Evolutionary conservation across 2,797 vertebrate genomes (phyloP), one percentile per base, ranked within the genome.

Genomic region (Clarias fuscus): DNA sequence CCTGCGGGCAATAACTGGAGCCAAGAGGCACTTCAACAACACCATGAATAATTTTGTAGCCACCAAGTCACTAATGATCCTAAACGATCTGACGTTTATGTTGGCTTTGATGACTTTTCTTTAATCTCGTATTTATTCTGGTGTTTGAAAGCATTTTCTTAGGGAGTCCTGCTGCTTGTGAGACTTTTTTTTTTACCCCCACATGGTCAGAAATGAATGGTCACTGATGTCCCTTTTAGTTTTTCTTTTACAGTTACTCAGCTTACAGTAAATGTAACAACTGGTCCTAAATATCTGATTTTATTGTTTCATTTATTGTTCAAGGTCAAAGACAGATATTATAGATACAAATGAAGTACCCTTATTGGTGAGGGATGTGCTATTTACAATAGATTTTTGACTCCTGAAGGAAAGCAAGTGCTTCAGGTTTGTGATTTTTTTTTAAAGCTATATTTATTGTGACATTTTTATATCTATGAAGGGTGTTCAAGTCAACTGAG

Each of bases 41-140:
- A 67, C 20, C 81, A 89, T 90, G 75, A 91, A 91, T 91, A 88
- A 91, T 90, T 89, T 85, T 84, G 86, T 72, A 87, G 89, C 73
- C 61, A 73, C 43, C 30, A 77, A 84, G 86, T 87, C 82, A 30
- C 85, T 85, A 85, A 89, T 84, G 85, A 86, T 37, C 33, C 59
- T 30, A n/a, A 89, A 86, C 80, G 27, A 83, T n/a, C 43, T 84
- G 78, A 73, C 37, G 24, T 79, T 56, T 37, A 22, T 56, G 43
- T 33, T 2, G 18, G 13, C 81, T 71, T 24, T 72, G n/a, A 24
- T 72, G n/a, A 18, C 64, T 61, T 7, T 33, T 53, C 37, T 73
- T 83, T 62, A 53, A 33, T 24, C 40, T 81, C 3, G 30, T 17
- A 7, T 53, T 13, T 53, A 53, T 53, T 53, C 48, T 53, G 48